Evolutionary conservation across 2,113 vertebrate species (phyloP).

Genomic region (Thinocorus orbignyianus): DNA sequence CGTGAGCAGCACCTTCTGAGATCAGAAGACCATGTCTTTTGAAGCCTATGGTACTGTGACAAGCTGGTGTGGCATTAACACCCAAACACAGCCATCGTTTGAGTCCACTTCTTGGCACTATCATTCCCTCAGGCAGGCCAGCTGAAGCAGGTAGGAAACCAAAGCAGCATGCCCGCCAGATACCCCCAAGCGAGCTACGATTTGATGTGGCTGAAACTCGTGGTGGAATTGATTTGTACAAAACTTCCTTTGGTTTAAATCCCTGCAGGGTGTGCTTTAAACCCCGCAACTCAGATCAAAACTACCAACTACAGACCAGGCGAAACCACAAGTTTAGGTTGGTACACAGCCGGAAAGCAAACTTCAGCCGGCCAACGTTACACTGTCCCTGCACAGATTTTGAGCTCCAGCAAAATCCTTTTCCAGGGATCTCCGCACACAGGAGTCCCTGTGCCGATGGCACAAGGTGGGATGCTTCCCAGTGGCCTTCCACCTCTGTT

Average conservation of each 20-base stretch:
- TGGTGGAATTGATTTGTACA: neutral
- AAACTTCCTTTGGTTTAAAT: neutral
- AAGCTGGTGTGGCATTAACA: too few relatives aligned
- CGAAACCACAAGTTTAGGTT: neutral
- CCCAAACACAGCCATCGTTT: rapidly evolving
- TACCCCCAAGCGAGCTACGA: neutral
- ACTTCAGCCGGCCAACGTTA: neutral
- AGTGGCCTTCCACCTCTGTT: neutral
- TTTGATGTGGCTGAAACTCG: neutral
- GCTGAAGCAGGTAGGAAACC: neutral
- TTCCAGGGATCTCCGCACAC: rapidly evolving
- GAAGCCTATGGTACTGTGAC: neutral
- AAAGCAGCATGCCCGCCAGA: neutral
- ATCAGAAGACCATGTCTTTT: rapidly evolving
- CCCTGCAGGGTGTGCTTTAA: neutral
- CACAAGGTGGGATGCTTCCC: neutral
- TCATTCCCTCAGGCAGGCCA: neutral
- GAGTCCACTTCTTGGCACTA: neutral
- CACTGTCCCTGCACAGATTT: rapidly evolving
- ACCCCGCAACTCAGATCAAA: neutral
- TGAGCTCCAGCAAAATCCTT: rapidly evolving
- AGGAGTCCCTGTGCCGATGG: rapidly evolving
- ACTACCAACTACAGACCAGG: neutral
- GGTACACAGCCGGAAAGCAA: neutral
- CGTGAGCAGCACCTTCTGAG: neutral